phyloP scores from a whole-genome alignment of 1,140 invertebrate genomes.

The Littorina saxatilis region DNA sequence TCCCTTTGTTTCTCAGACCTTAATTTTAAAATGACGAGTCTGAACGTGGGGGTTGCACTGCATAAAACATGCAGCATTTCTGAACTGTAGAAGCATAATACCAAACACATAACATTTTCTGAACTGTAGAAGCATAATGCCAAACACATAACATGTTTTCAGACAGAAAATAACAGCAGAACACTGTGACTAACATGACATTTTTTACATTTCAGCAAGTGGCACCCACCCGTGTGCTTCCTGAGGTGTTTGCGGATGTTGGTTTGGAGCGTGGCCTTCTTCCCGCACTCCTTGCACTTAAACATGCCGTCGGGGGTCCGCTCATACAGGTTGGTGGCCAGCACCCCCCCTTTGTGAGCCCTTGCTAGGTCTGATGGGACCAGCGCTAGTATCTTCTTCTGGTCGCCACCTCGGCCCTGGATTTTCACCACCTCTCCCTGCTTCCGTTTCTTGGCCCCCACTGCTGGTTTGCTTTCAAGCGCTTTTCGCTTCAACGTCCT shows the following conservation, averaged over 20 bases:
- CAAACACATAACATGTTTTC: no score
- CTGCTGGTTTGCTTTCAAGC: not conserved
- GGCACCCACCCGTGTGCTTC: not conserved
- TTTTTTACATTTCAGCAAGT: no score
- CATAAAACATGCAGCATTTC: no score
- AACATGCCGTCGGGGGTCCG: not conserved
- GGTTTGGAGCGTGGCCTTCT: slow-evolving; percentile 1
- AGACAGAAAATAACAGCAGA: no score
- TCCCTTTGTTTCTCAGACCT: no score
- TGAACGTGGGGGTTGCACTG: no score
- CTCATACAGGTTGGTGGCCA: not conserved
- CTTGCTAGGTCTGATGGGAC: no score
- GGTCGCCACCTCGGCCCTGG: not conserved
- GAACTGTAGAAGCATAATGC: no score
- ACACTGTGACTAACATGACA: no score
- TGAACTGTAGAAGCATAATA: no score
- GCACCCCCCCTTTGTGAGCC: not conserved
- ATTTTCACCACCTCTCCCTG: not conserved
- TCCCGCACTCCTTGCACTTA: slow-evolving; percentile 10
- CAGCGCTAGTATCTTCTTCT: not conserved
- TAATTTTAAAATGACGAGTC: no score
- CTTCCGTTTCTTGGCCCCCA: not conserved
- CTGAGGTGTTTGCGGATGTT: slow-evolving; percentile 19
- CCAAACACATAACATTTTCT: no score
- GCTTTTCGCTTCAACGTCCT: slow-evolving; percentile 6